These are phyloP conservation scores for Drosophila oshimai DNA, from an alignment of 1,140 invertebrate species.

Conservation along the genomic window DNA sequence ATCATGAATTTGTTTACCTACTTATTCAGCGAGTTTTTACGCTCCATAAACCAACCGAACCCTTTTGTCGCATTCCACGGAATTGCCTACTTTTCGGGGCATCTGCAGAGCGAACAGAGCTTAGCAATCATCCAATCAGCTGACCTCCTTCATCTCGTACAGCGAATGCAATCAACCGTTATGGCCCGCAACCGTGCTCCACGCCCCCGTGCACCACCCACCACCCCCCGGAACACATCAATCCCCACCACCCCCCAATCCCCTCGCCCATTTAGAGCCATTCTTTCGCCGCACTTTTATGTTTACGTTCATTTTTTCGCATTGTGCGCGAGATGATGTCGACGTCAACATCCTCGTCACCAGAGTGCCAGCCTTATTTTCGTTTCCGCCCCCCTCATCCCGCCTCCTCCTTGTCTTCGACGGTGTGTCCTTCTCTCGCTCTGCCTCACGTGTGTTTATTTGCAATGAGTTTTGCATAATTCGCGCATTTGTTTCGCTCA, in stretches of 20 bases:
- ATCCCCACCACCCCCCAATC: not conserved
- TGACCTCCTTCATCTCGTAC: conserved; percentile 54
- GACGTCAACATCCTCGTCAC: conserved; percentile 77
- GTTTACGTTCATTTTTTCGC: conserved; percentile 75
- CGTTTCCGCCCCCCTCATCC: conserved; percentile 3
- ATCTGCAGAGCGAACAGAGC: conserved; percentile 22
- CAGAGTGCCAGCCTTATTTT: conserved; percentile 37
- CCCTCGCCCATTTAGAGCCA: conserved; percentile 37
- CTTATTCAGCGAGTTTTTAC: not conserved
- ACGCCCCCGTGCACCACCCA: not conserved
- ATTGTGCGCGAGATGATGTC: conserved; percentile 62
- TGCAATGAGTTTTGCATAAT: conserved; percentile 80
- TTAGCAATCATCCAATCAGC: conserved; percentile 72
- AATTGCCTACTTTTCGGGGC: conserved; percentile 51
- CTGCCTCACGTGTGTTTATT: conserved; percentile 60
- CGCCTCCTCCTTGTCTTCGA: not conserved
- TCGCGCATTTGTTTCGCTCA: conserved; percentile 76
- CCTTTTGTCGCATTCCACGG: not conserved
- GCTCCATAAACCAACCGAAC: conserved; percentile 14
- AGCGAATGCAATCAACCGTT: conserved; percentile 73
- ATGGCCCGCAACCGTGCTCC: conserved; percentile 19
- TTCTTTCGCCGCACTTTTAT: conserved; percentile 68
- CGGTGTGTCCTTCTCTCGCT: not conserved
- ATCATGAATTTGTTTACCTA: not conserved
- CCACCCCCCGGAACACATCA: too few relatives aligned